A percentile compares a stretch with the other conserved stretches of the same genome.
Evolutionary conservation across 2,888 invertebrate species (phyloP).

Genomic region (Plagodis dolabraria): DNA sequence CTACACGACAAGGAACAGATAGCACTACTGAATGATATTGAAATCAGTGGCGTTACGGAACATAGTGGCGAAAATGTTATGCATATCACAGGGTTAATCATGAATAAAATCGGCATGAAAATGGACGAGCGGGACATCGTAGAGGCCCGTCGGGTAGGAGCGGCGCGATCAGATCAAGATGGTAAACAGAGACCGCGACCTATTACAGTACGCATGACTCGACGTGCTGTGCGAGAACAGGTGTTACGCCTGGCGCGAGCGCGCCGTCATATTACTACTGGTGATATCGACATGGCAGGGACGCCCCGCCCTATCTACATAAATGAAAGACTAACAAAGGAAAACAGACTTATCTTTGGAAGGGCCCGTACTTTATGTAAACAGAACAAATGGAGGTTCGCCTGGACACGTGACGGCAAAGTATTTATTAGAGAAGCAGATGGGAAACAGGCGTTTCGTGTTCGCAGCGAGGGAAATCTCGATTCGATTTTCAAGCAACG

Average conservation of each 20-base stretch:
- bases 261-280: neutral
- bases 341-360: too few relatives aligned
- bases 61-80: neutral
- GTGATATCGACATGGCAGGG: neutral
- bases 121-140: neutral
- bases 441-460: too few relatives aligned
- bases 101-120: neutral
- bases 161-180: neutral
- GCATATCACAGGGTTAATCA: neutral
- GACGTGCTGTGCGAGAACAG: neutral
- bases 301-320: neutral
- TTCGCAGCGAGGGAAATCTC: too few relatives aligned
- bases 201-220: too few relatives aligned
- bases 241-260: conserved; percentile 2
- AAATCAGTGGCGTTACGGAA: conserved; percentile 4
- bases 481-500: too few relatives aligned
- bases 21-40: neutral
- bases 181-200: conserved; percentile 1
- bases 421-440: too few relatives aligned
- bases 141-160: neutral
- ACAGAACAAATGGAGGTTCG: too few relatives aligned
- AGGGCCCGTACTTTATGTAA: too few relatives aligned
- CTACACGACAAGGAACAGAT: neutral
- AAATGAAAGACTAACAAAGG: too few relatives aligned
- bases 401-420: too few relatives aligned